Evolutionary conservation across 92 coral and sea anemone genomes (phyloP).

Genomic region (Bergia puertoricense): DNA sequence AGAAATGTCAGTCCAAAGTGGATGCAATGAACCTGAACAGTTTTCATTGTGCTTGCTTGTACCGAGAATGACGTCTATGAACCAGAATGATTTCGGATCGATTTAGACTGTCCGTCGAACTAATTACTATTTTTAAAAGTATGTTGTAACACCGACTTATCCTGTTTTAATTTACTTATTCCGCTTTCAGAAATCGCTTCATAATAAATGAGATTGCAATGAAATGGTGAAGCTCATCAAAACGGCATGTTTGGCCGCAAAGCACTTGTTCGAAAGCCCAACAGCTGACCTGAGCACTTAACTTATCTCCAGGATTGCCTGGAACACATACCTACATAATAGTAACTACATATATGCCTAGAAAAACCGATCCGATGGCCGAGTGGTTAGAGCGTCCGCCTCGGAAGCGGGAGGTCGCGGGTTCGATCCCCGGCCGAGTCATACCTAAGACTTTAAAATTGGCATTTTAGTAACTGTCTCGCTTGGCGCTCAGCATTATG

Average conservation of each 20-base stretch:
- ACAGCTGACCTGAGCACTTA: slow-evolving; percentile 20
- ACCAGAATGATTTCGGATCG: too few relatives aligned
- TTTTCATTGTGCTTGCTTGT: too few relatives aligned
- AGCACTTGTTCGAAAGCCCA: slow-evolving; percentile 20
- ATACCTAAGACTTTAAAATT: too few relatives aligned
- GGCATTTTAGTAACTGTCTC: too few relatives aligned
- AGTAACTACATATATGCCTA: slow-evolving; percentile 14
- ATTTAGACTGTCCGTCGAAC: background rate
- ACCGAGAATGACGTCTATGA: background rate
- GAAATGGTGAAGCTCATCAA: slow-evolving; percentile 9
- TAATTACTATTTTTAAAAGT: slow-evolving; percentile 15
- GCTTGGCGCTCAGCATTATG: too few relatives aligned
- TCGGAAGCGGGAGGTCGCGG: too few relatives aligned
- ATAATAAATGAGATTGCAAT: slow-evolving; percentile 8
- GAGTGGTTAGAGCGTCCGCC: too few relatives aligned
- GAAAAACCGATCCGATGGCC: slow-evolving; percentile 7
- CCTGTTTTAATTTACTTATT: slow-evolving; percentile 16
- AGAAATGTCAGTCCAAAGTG: background rate
- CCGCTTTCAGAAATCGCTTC: slow-evolving; percentile 20
- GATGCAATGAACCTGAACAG: background rate
- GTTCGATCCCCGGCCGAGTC: too few relatives aligned
- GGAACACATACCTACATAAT: slow-evolving; percentile 18
- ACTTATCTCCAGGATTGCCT: slow-evolving; percentile 19
- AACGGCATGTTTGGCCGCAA: slow-evolving; percentile 20
- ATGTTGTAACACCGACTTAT: slow-evolving; percentile 18